Evolutionary conservation across 2,888 invertebrate genomes (phyloP).

Genomic region (Apodemia zela): DNA sequence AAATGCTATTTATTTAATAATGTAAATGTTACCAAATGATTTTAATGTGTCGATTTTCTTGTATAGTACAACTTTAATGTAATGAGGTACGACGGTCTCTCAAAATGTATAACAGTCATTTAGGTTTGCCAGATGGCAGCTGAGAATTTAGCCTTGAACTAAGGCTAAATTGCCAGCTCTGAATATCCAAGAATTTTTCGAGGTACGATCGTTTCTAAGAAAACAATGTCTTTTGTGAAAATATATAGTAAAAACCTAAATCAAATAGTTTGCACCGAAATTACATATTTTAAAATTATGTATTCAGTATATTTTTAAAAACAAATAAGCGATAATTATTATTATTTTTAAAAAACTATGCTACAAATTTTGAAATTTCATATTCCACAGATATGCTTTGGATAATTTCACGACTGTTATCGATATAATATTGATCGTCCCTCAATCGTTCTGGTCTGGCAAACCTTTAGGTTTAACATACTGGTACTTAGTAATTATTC

Average conservation of each 20-base stretch:
- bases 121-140: constrained; percentile 30
- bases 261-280: too few species aligned
- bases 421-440: background rate
- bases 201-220: background rate
- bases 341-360: background rate
- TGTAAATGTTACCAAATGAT: constrained; percentile 60
- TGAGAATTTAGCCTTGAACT: too few species aligned
- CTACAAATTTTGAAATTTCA: too few species aligned
- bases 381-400: background rate
- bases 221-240: background rate
- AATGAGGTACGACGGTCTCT: constrained; percentile 14
- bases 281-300: too few species aligned
- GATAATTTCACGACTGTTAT: too few species aligned
- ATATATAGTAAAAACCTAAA: too few species aligned
- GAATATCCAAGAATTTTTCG: background rate
- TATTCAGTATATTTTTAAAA: background rate
- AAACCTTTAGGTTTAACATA: constrained; percentile 18
- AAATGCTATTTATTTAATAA: constrained; percentile 22
- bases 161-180: background rate
- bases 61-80: constrained; percentile 54
- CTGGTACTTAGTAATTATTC: constrained; percentile 51
- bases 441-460: constrained; percentile 1
- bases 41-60: constrained; percentile 57
- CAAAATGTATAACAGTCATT: constrained; percentile 10
- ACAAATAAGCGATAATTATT: background rate